These are phyloP conservation scores for Furcifer pardalis DNA, from an alignment of 2,797 vertebrate species.

Conservation along the genomic window DNA sequence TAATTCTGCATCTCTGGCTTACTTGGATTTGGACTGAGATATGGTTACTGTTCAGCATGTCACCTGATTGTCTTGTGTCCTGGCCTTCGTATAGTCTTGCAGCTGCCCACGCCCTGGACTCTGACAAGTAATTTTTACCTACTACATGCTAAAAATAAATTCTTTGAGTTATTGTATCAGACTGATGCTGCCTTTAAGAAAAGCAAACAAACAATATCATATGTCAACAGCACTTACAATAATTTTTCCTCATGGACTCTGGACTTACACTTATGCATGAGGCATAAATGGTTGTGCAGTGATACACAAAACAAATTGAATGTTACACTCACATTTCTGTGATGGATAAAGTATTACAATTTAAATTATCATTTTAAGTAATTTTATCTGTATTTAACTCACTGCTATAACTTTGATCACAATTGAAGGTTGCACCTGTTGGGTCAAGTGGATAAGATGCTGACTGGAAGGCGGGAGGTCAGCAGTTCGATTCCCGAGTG, in stretches of 20 bases:
- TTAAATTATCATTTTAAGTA: conserved; percentile 15
- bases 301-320: conserved; percentile 53
- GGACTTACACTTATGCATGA: conserved; percentile 48
- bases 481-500: too few relatives aligned
- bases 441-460: too few relatives aligned
- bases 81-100: too few relatives aligned
- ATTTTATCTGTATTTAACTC: conserved; percentile 8
- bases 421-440: conserved; percentile 23
- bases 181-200: conserved; percentile 36
- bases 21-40: too few relatives aligned
- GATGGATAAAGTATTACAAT: conserved; percentile 7
- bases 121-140: conserved; percentile 6
- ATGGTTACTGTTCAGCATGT: too few relatives aligned
- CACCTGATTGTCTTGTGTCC: too few relatives aligned
- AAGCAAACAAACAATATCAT: conserved; percentile 14
- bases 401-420: background rate
- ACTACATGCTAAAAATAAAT: conserved; percentile 37
- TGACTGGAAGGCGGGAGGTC: too few relatives aligned
- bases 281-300: conserved; percentile 54
- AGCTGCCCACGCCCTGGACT: too few relatives aligned
- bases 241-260: conserved; percentile 47
- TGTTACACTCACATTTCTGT: conserved; percentile 46
- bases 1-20: too few relatives aligned
- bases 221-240: conserved; percentile 42
- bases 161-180: conserved; percentile 39